phyloP scores from a whole-genome alignment of 2,888 invertebrate species.

The Aphodius granarius region DNA sequence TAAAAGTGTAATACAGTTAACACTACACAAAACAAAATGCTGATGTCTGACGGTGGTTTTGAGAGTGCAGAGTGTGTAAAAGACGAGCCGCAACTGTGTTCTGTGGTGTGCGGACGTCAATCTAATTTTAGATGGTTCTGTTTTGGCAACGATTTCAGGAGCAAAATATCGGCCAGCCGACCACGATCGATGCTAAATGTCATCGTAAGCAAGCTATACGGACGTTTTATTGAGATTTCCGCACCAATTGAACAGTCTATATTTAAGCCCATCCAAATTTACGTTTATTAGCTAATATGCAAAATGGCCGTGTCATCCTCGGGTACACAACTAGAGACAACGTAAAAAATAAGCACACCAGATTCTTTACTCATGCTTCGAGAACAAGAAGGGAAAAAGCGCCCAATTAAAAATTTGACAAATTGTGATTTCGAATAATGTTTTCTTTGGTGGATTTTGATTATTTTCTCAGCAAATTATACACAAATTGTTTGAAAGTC shows the following conservation, averaged over 20 bases:
- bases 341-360: too few relatives aligned
- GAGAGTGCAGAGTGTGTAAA: background rate
- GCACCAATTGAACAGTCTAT: background rate
- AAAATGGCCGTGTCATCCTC: background rate
- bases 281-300: background rate
- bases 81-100: background rate
- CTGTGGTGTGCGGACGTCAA: background rate
- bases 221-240: background rate
- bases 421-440: too few relatives aligned
- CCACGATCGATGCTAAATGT: constrained; percentile 6
- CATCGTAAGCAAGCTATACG: background rate
- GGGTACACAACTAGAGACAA: background rate
- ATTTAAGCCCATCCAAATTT: background rate
- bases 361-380: too few relatives aligned
- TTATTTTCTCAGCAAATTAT: too few relatives aligned
- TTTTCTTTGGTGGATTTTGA: too few relatives aligned
- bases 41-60: background rate
- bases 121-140: constrained; percentile 4
- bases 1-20: too few relatives aligned
- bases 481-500: too few relatives aligned
- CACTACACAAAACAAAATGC: background rate
- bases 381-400: too few relatives aligned
- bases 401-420: too few relatives aligned
- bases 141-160: constrained; percentile 13
- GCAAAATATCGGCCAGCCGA: constrained; percentile 8